Percentiles rank a stretch among this genome's conserved stretches.
These are phyloP conservation scores for Pseudeuparius sepicola DNA, from an alignment of 2,888 invertebrate genomes.

Conservation along the genomic window DNA sequence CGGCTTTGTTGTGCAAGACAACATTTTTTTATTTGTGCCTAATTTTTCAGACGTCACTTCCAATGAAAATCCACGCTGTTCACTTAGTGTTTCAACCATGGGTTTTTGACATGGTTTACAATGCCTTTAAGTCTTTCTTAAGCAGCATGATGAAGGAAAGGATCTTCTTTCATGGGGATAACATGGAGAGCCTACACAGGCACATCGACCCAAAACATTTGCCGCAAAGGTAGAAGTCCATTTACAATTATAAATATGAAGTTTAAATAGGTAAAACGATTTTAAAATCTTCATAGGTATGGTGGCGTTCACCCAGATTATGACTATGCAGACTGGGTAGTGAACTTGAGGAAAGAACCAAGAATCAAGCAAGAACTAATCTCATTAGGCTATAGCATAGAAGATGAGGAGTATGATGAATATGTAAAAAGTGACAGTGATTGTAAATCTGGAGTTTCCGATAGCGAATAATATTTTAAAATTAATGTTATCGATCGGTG, in stretches of 20 bases:
- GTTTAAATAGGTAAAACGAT: too few species aligned
- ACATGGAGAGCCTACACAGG: conserved; percentile 62
- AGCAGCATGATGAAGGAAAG: conserved; percentile 55
- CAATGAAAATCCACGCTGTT: conserved; percentile 60
- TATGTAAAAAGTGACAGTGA: conserved; percentile 16
- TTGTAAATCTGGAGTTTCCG: conserved; percentile 13
- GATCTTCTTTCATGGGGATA: conserved; percentile 58
- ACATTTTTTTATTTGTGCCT: too few species aligned
- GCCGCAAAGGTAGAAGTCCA: too few species aligned
- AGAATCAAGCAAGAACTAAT: conserved; percentile 53
- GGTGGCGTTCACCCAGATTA: conserved; percentile 58
- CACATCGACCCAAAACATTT: conserved; percentile 60
- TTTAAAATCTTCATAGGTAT: too few species aligned
- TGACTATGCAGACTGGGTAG: conserved; percentile 65
- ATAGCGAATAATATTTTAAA: too few species aligned
- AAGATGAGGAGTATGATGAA: conserved; percentile 17
- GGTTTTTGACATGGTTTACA: conserved; percentile 69
- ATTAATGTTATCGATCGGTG: too few species aligned
- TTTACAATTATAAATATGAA: too few species aligned
- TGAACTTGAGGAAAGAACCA: conserved; percentile 48
- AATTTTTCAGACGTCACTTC: conserved; percentile 60
- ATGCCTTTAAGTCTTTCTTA: conserved; percentile 67
- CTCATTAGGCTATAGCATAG: conserved; percentile 42
- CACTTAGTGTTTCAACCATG: conserved; percentile 75
- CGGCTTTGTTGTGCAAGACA: too few species aligned